Conservation (phyloP, 2,797 vertebrate species). For the Sorex maritimensis region DNA sequence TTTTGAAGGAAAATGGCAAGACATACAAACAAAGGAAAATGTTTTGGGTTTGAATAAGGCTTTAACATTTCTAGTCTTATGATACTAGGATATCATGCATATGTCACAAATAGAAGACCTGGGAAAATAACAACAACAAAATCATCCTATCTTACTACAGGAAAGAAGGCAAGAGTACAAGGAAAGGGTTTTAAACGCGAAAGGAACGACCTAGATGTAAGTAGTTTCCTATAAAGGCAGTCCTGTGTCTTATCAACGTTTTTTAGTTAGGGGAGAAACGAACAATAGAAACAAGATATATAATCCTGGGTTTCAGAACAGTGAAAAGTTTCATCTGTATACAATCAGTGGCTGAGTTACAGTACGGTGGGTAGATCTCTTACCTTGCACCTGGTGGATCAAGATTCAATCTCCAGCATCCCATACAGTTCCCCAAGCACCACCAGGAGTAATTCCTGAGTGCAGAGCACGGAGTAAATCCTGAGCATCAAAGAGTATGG, state of each 20-base stretch:
- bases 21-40: neutral
- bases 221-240: neutral
- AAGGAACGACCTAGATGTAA: neutral
- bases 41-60: constrained; percentile 25
- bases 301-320: neutral
- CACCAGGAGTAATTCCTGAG: too few relatives aligned
- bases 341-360: too few relatives aligned
- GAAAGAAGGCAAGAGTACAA: neutral
- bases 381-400: too few relatives aligned
- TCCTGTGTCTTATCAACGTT: neutral
- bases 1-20: neutral
- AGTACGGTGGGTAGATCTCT: too few relatives aligned
- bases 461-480: too few relatives aligned
- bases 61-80: neutral
- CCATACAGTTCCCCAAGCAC: too few relatives aligned
- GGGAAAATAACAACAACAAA: neutral
- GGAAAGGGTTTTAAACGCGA: neutral
- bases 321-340: neutral
- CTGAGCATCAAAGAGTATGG: too few relatives aligned
- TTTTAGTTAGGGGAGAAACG: neutral
- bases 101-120: constrained; percentile 13
- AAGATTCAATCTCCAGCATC: too few relatives aligned
- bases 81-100: neutral
- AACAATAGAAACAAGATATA: neutral
- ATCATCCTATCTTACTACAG: neutral